phyloP scores from a whole-genome alignment of 2,888 invertebrate genomes.

The Polydrusus tereticollis region DNA sequence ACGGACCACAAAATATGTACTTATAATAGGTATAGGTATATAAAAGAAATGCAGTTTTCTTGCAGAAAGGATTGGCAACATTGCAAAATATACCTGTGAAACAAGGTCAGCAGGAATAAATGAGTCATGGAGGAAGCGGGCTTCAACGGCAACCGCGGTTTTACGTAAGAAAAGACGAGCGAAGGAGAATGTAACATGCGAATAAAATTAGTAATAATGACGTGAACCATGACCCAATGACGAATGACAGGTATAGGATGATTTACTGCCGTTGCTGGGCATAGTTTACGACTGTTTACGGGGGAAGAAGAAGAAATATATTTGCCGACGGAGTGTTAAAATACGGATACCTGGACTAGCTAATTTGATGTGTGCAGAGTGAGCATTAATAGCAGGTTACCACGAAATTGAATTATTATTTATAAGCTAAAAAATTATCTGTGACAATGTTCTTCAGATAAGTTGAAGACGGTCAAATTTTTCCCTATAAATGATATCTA shows the following conservation, averaged over 20 bases:
- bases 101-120: constrained; percentile 9
- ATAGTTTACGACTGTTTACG: background rate
- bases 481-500: no score
- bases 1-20: no score
- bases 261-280: background rate
- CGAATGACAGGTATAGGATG: background rate
- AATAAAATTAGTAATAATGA: constrained; percentile 13
- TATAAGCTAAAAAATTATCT: no score
- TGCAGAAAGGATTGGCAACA: constrained; percentile 4
- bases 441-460: no score
- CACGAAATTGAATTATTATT: no score
- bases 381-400: no score
- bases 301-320: background rate
- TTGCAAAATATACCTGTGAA: constrained; percentile 6
- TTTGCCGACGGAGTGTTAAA: background rate
- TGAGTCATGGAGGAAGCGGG: constrained; percentile 18
- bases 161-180: constrained; percentile 6
- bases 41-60: no score
- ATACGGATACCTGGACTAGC: no score
- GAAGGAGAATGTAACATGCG: constrained; percentile 17
- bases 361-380: no score
- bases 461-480: no score
- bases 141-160: background rate
- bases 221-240: constrained; percentile 4
- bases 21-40: no score